Evolutionary conservation across 92 coral and sea anemone species (phyloP), one percentile per base, ranked within the genome.

Genomic region (Zoanthus sociatus): DNA sequence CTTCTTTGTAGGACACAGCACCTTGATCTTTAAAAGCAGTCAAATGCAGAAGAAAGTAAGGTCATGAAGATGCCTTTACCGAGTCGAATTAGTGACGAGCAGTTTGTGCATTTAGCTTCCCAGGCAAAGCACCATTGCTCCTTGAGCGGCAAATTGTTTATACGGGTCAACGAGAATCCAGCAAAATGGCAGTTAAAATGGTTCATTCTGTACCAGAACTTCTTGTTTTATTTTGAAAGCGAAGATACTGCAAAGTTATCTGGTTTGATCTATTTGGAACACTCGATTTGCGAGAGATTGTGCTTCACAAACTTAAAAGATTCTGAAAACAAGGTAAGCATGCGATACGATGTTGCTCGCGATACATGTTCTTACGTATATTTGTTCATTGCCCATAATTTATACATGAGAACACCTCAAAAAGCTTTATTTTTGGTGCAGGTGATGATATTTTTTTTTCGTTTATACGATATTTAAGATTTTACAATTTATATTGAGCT

Each of bases 151-250:
- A 83, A 92, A 55, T 90, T 97, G 58, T 73, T 71, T 44, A 54
- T 97, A 37, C 92, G 94, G 78, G 93, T 88, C 50, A 89, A 72
- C 26, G 99, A 97, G 20, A 88, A 83, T 86, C 74, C 98, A 53
- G 93, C 95, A 51, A 97, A 92, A 91, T 97, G 99, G 99, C 94
- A 92, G 54, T 90, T 90, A 70, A 90, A 93, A 37, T 97, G 97
- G 98, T 82, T 88, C 69, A 94, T 94, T 26, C 79, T 97, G 42
- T 95, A 97, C 89, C 99, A 97, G 82, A 97, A 97, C 87, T 93
- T 97, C 78, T 58, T 97, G 77, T 93, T 97, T 87, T 89, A 92
- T 78, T 97, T 93, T 90, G 99, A 97, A 63, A 95, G 71, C 83
- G 91, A 95, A 78, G 95, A 95, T 70, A 90, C 96, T 10, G 58